These are phyloP conservation scores for Lasioglossum calceatum DNA, from an alignment of 2,888 invertebrate species.

Conservation along the genomic window DNA sequence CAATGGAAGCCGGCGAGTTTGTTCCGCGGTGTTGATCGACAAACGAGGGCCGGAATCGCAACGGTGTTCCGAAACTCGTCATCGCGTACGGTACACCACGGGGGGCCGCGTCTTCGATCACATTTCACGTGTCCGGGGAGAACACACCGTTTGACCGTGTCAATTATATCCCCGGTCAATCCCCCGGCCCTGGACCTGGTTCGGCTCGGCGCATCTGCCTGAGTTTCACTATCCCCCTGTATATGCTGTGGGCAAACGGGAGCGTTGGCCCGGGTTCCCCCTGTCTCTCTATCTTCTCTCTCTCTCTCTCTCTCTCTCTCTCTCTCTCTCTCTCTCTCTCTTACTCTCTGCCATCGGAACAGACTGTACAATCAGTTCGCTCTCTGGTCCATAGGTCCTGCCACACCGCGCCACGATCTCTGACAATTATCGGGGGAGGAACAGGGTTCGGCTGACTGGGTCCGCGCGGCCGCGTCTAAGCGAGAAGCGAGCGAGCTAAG, in stretches of 20 bases:
- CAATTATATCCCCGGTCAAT: slow-evolving; percentile 71
- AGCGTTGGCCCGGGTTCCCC: slow-evolving; percentile 42
- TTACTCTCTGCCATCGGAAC: slow-evolving; percentile 33
- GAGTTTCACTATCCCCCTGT: slow-evolving; percentile 64
- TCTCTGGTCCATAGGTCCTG: slow-evolving; percentile 59
- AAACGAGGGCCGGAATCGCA: slow-evolving; percentile 35
- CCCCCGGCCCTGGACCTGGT: slow-evolving; percentile 59
- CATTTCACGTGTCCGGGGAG: slow-evolving; percentile 69
- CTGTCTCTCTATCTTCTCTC: not conserved
- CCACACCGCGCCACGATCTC: slow-evolving; percentile 56
- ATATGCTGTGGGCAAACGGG: slow-evolving; percentile 60
- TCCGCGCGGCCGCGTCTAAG: slow-evolving; percentile 16
- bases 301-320: not conserved
- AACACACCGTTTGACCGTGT: slow-evolving; percentile 71
- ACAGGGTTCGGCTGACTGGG: not conserved
- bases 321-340: not conserved
- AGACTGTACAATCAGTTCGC: slow-evolving; percentile 68
- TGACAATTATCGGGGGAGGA: slow-evolving; percentile 63
- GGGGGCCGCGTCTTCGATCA: slow-evolving; percentile 61
- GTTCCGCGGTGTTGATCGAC: slow-evolving; percentile 2
- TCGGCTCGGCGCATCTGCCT: slow-evolving; percentile 62
- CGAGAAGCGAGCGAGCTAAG: slow-evolving; percentile 25
- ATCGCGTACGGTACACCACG: slow-evolving; percentile 49
- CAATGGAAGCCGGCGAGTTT: slow-evolving; percentile 16
- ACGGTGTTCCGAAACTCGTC: slow-evolving; percentile 47